Conservation (phyloP, 2,797 vertebrate species). For the Clarias pachynema region DNA sequence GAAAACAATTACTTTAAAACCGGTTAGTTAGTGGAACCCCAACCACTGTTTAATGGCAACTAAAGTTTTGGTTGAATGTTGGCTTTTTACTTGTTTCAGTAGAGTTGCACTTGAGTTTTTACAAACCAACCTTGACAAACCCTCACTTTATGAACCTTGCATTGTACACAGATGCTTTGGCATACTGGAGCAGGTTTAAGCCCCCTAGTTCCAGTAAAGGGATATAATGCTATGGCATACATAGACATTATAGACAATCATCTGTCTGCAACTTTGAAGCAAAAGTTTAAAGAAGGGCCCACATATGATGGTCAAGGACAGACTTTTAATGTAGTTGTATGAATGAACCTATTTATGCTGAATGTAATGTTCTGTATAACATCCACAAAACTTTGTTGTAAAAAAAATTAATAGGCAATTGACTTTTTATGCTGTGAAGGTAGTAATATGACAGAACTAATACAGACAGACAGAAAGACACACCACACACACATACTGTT, state of each 20-base stretch:
- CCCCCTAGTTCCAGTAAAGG: not conserved
- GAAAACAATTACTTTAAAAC: not conserved
- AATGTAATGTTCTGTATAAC: not conserved
- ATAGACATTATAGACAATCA: not conserved
- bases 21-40: not conserved
- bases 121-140: not conserved
- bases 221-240: not conserved
- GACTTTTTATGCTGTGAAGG: not conserved
- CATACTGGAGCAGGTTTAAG: not conserved
- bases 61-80: not conserved
- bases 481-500: slow-evolving; percentile 68
- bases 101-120: not conserved
- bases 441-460: not conserved
- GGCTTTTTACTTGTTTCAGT: not conserved
- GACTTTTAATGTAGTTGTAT: not conserved
- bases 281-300: not conserved
- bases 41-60: not conserved
- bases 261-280: not conserved
- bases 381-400: not conserved
- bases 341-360: not conserved
- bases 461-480: not conserved
- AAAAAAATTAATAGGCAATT: not conserved
- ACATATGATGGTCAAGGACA: not conserved
- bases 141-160: not conserved
- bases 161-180: not conserved